Evolutionary conservation across 2,113 vertebrate genomes (phyloP), one percentile per base, ranked within the genome.

Genomic region (Otis tarda): DNA sequence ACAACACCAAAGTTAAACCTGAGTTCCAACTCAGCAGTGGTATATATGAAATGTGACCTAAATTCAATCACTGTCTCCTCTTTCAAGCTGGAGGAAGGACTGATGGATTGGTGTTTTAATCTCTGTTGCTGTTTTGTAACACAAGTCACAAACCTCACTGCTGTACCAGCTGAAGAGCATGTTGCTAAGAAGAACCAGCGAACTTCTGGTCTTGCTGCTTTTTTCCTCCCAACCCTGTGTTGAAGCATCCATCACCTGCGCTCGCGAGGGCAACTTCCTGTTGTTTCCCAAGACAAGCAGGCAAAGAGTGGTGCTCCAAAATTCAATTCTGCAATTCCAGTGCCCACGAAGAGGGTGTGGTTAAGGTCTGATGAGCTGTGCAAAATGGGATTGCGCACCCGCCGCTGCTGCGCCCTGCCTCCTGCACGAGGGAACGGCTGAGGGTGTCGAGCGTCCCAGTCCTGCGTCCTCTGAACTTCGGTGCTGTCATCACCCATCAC

Each of bases 391-490:
- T 45, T 13, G 39, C 7, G 6, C 9, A 3, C 30, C 37, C 1
- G 4, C 43, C 28, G 41, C 60, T 11, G 17, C 70, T 85, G 68
- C 2, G 41, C 41, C 41, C 41, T 43, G 41, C 41, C 41, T 43
- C 41, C 41, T 41, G 41, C 41, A 41, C 41, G 12, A 14, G 1
- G 45, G 12, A 31, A 14, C 6, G 1, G 57, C 50, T 14, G n/a
- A 55, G 50, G 49, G 17, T 4, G 17, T 4, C 1, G 4, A 63
- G 16, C 1, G 5, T 8, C 8, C n/a, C 7, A 2, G 16, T 21
- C n/a, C 25, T 33, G 41, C 6, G 16, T 21, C n/a, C 25, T 33
- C n/a, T 5, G 19, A 49, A 8, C 41, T 7, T 23, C 0, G 23
- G 33, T 19, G 30, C 56, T 39, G 75, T 6, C 41, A 4, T 10